Percentiles rank a stretch among this genome's conserved stretches.
Conservation (phyloP, 2,113 vertebrate species). For the Sinocyclocheilus rhinocerous region DNA sequence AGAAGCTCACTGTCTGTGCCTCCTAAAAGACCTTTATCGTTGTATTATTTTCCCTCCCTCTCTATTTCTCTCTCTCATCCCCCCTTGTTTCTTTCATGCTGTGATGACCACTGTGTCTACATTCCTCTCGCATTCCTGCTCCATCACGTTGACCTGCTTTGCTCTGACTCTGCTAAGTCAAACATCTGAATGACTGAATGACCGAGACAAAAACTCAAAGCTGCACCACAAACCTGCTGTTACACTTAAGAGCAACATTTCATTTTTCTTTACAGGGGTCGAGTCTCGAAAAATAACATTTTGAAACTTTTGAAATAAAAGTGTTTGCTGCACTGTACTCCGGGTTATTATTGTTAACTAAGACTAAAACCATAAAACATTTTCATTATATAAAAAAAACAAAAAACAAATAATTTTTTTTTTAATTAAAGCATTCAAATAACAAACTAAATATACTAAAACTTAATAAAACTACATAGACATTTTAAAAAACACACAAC, state of each 20-base stretch:
- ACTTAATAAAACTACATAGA: too few relatives aligned
- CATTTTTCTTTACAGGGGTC: too few relatives aligned
- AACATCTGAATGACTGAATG: constrained; percentile 22
- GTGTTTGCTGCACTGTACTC: not conserved
- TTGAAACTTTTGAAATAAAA: not conserved
- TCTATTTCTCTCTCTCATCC: not conserved
- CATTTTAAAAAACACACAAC: too few relatives aligned
- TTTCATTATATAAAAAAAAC: too few relatives aligned
- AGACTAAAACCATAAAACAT: too few relatives aligned
- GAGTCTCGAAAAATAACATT: not conserved
- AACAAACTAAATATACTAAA: too few relatives aligned
- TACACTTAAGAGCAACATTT: not conserved
- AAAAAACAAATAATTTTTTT: too few relatives aligned
- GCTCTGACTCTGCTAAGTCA: not conserved
- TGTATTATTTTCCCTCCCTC: not conserved
- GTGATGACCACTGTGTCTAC: constrained; percentile 16
- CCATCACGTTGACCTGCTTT: constrained; percentile 31
- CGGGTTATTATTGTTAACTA: not conserved
- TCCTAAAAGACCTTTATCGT: constrained; percentile 3
- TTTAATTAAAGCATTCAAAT: too few relatives aligned
- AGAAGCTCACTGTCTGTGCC: constrained; percentile 34
- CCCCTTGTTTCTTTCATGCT: not conserved
- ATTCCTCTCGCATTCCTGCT: constrained; percentile 27
- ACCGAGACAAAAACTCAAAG: not conserved
- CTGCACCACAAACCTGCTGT: not conserved